Percentiles rank a stretch among this genome's conserved stretches.
Conservation (phyloP, 2,113 vertebrate genomes). For the Danionella cerebrum region DNA sequence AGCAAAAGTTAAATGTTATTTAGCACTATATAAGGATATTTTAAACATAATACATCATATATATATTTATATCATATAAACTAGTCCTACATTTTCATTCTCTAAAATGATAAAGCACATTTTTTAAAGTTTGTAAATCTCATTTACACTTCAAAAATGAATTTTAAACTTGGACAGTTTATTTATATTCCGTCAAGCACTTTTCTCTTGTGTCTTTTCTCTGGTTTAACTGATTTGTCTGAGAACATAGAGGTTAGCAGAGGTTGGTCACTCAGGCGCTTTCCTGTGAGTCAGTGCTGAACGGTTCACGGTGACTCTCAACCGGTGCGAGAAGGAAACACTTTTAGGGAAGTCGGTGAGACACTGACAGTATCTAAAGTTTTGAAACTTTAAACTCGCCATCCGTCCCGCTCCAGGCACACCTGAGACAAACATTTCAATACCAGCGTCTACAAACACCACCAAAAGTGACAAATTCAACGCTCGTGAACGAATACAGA, state of each 20-base stretch:
- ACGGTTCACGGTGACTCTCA: constrained; percentile 48
- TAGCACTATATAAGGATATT: too few relatives aligned
- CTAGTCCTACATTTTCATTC: too few relatives aligned
- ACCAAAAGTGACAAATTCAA: constrained; percentile 46
- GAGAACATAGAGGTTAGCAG: neutral
- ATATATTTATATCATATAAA: too few relatives aligned
- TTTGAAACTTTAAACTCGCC: constrained; percentile 43
- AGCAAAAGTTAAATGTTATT: too few relatives aligned
- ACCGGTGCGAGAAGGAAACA: constrained; percentile 58
- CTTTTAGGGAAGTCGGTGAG: constrained; percentile 40
- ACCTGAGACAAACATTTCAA: constrained; percentile 54
- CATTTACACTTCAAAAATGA: neutral
- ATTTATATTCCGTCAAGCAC: too few relatives aligned
- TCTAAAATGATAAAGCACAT: too few relatives aligned
- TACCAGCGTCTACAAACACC: constrained; percentile 48
- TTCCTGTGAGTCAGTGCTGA: constrained; percentile 73
- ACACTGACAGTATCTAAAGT: constrained; percentile 35
- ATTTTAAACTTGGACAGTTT: too few relatives aligned
- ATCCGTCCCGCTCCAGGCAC: constrained; percentile 31
- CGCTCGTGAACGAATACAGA: constrained; percentile 53
- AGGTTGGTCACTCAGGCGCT: constrained; percentile 60
- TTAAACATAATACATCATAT: too few relatives aligned
- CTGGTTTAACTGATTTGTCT: neutral
- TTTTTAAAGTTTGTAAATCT: too few relatives aligned
- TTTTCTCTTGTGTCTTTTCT: neutral